Evolutionary conservation across 1,140 invertebrate species (phyloP), one percentile per base, ranked within the genome.

Genomic region (Triops longicaudatus): DNA sequence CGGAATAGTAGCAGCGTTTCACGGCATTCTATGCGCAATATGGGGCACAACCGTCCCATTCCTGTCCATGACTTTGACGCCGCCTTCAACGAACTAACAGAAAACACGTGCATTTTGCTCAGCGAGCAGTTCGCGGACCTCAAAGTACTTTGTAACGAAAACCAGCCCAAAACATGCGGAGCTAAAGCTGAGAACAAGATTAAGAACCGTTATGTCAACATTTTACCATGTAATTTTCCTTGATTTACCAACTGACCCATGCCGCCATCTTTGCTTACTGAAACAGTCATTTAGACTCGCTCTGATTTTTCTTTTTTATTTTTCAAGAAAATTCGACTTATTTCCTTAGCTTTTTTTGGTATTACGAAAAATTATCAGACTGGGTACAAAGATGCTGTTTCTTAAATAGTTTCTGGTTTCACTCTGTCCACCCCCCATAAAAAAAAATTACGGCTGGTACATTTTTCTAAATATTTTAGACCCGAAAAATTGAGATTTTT

Each of bases 151-250:
- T n/a, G n/a, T 22, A 63, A 63, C 7, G 50, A 17, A 4, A 63
- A 63, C 0, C 50, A 12, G 50, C 7, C 4, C 7, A 22, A 63
- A 63, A 22, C 3, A 0, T 63, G 37, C 1, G 88, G 87, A 1
- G 83, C 84, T 14, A 81, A 88, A 17, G 86, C 88, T 74, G 89
- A 90, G 78, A 92, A 92, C 82, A 87, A 87, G 80, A 84, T 86
- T 28, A 93, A 93, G 82, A 94, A 94, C 86, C 86, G 92, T 81
- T 94, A 93, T 82, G 89, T 89, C 42, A 92, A 94, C 83, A 92
- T 94, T 78, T 85, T 92, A 78, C 92, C 92, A 79, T 94, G 91
- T 92, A 86, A 85, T 82, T 84, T 42, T 27, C 14, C 27, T 73
- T 75, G 27, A 44, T n/a, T n/a, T n/a, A 14, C 37, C 26, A 4